phyloP scores from a whole-genome alignment of 2,797 vertebrate genomes.

The Enteromius anoplus region DNA sequence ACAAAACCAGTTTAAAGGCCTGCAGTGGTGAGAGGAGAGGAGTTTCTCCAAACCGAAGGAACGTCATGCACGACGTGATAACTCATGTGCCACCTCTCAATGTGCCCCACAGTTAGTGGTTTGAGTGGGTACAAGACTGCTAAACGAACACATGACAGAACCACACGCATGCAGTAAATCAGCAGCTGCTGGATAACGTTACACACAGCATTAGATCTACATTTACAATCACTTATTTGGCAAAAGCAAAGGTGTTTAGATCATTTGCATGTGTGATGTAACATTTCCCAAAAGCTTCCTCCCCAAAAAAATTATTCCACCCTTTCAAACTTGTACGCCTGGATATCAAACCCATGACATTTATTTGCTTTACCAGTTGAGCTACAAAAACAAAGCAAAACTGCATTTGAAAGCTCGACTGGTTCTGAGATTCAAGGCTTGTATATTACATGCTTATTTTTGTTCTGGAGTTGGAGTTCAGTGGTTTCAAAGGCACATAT shows the following conservation, averaged over 20 bases:
- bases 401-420: not conserved
- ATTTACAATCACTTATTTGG: not conserved
- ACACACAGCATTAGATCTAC: constrained; percentile 62
- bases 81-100: constrained; percentile 67
- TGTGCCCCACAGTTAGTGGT: constrained; percentile 77
- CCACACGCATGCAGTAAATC: constrained; percentile 74
- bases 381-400: not conserved
- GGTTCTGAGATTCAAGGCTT: not conserved
- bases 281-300: not conserved
- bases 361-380: not conserved
- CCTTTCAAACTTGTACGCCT: not conserved
- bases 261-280: not conserved
- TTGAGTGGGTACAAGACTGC: constrained; percentile 78
- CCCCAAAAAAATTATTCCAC: not conserved
- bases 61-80: constrained; percentile 60
- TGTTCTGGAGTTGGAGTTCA: not conserved
- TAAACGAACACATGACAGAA: constrained; percentile 77
- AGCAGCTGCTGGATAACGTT: constrained; percentile 68
- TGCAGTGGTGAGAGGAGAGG: constrained; percentile 34
- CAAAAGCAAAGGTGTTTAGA: not conserved
- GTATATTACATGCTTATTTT: not conserved
- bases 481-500: not conserved
- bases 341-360: not conserved
- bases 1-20: constrained; percentile 41
- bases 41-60: constrained; percentile 34